Base-by-base conservation (phyloP, 2,797 vertebrate species). In the Alca torda region DNA sequence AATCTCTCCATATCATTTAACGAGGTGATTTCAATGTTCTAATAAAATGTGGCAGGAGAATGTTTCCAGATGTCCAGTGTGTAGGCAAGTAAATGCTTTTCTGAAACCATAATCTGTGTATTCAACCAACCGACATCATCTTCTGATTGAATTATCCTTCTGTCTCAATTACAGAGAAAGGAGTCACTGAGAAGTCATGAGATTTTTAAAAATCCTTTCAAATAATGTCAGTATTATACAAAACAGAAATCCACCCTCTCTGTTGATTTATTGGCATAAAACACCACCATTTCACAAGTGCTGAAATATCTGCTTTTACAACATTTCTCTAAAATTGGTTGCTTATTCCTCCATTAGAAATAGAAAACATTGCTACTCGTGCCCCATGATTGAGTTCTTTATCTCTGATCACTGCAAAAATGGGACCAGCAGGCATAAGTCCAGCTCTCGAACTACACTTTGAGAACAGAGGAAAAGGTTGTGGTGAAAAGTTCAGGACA, bases 1-100 rank as follows among this genome's bases (percentile, higher is more conserved):
- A 95, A 89, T 72, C 75, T 93, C 76, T 87, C 89, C 45, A 17
- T 64, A 78, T 92, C 83, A 74, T 96, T 96, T 96, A 96, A 96
- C 2, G 41, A 95, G 92, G 94, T 95, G 91, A 94, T 91, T 95
- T 95, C 93, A 96, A 65, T 89, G 86, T 97, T 96, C 94, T 95
- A 96, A 94, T 96, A 96, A 97, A 97, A 96, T 26, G 69, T 84
- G 95, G 90, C 95, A 95, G 70, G 68, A 65, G 74, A 95, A 91
- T 84, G 87, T 90, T 96, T 96, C 93, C 92, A 96, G 93, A 97
- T 91, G 85, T 92, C 72, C 63, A 78, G 51, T 63, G 46, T 57
- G 43, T 18, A 92, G 85, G 69, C 46, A 94, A 93, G 87, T 87
- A 94, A 89, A 91, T 35, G 56, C 43, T 95, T 87, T 54, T 87